These are phyloP conservation scores for Dendroctonus valens DNA, from an alignment of 1,140 invertebrate species.

Conservation along the genomic window DNA sequence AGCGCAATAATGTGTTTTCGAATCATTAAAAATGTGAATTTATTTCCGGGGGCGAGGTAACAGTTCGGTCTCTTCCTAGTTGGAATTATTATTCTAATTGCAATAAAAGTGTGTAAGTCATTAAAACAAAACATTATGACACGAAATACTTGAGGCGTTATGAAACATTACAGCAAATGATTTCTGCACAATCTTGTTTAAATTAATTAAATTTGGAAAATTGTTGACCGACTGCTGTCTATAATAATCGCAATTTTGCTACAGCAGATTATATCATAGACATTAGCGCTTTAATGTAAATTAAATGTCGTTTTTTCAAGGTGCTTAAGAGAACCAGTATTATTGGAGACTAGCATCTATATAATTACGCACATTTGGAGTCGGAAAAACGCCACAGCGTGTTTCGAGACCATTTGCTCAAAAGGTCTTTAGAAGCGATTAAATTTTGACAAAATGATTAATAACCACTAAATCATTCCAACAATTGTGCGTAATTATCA, in stretches of 20 bases:
- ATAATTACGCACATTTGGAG: slow-evolving; percentile 36
- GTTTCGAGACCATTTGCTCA: slow-evolving; percentile 32
- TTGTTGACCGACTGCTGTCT: too few species aligned
- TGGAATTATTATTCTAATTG: slow-evolving; percentile 14
- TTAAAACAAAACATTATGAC: too few species aligned
- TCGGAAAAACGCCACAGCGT: slow-evolving; percentile 28
- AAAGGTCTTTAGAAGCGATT: slow-evolving; percentile 38
- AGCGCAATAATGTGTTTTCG: slow-evolving; percentile 7
- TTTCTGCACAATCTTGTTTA: not conserved
- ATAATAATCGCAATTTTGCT: too few species aligned
- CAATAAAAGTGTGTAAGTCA: slow-evolving; percentile 11
- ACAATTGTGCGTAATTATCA: slow-evolving; percentile 37
- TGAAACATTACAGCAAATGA: too few species aligned
- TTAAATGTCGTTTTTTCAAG: slow-evolving; percentile 27
- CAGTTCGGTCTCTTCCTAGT: slow-evolving; percentile 17
- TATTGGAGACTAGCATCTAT: slow-evolving; percentile 17
- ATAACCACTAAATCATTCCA: slow-evolving; percentile 37
- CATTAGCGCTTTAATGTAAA: slow-evolving; percentile 20
- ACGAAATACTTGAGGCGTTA: too few species aligned
- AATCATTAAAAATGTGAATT: slow-evolving; percentile 18
- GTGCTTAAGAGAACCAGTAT: slow-evolving; percentile 14
- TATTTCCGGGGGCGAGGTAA: slow-evolving; percentile 15
- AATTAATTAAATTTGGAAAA: slow-evolving; percentile 18
- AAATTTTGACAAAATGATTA: slow-evolving; percentile 42
- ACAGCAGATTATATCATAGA: too few species aligned